Evolutionary conservation across 2,797 vertebrate species (phyloP).

Genomic region (Silurus lanzhouensis): DNA sequence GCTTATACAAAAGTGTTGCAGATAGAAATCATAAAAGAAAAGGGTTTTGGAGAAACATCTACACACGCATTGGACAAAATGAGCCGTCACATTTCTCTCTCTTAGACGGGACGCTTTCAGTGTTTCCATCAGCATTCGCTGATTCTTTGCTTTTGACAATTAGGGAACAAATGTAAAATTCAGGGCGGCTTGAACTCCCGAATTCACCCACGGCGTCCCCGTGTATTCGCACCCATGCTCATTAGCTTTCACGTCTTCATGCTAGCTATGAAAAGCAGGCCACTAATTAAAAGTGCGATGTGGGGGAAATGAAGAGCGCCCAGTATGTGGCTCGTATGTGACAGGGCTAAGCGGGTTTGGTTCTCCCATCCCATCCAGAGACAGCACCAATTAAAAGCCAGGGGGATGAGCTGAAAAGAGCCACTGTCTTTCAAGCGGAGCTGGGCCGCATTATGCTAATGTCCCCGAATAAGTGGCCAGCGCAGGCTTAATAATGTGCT

Average conservation of each 20-base stretch:
- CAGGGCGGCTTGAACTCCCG: not conserved
- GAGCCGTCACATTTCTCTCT: not conserved
- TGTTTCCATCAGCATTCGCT: not conserved
- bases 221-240: slow-evolving; percentile 36
- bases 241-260: slow-evolving; percentile 51
- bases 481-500: slow-evolving; percentile 36
- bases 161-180: not conserved
- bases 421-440: slow-evolving; percentile 24
- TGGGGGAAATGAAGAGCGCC: slow-evolving; percentile 51
- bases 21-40: no score
- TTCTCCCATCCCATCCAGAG: slow-evolving; percentile 45
- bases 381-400: slow-evolving; percentile 63
- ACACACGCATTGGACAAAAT: no score
- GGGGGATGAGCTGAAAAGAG: slow-evolving; percentile 44
- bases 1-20: no score
- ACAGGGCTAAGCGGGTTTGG: slow-evolving; percentile 54
- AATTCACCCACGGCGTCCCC: slow-evolving; percentile 37
- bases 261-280: slow-evolving; percentile 51
- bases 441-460: slow-evolving; percentile 43
- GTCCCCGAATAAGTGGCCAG: slow-evolving; percentile 22
- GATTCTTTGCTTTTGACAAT: not conserved
- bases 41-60: no score
- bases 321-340: slow-evolving; percentile 31
- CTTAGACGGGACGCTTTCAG: not conserved
- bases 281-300: slow-evolving; percentile 56